phyloP scores from a whole-genome alignment of 2,797 vertebrate genomes.

The Pseudocheirus occidentalis region DNA sequence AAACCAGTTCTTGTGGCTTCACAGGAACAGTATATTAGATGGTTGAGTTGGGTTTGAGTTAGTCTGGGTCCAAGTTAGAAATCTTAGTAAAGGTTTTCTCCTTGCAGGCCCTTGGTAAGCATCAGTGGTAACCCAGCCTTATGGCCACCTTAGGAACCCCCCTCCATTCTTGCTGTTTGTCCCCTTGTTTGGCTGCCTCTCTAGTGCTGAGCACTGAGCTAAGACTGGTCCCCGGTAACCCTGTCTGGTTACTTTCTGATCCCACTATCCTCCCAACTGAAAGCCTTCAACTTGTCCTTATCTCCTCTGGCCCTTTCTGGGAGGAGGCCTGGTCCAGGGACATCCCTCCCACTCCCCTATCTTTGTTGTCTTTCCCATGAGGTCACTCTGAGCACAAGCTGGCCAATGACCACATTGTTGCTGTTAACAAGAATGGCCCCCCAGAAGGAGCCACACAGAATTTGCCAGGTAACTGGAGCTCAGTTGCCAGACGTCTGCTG shows the following conservation, averaged over 20 bases:
- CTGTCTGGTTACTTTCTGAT: neutral
- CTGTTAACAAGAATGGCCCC: constrained; percentile 95
- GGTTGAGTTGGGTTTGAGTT: constrained; percentile 52
- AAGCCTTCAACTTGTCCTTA: neutral
- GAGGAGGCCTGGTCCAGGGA: neutral
- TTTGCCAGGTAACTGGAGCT: constrained; percentile 94
- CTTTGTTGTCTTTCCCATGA: constrained; percentile 86
- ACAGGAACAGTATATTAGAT: neutral
- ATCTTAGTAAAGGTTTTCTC: constrained; percentile 51
- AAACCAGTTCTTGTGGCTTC: constrained; percentile 11
- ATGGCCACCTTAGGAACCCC: neutral
- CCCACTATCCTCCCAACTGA: neutral
- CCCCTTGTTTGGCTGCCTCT: neutral
- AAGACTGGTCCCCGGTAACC: neutral
- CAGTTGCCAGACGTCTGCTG: constrained; percentile 37
- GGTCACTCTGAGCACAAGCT: constrained; percentile 97
- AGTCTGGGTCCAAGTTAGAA: constrained; percentile 26
- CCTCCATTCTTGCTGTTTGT: neutral
- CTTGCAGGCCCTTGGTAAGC: constrained; percentile 34
- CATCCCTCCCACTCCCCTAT: constrained; percentile 65
- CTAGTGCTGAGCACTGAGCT: constrained; percentile 1
- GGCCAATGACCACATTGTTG: constrained; percentile 95
- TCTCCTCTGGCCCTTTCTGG: neutral
- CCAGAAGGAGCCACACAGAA: constrained; percentile 98
- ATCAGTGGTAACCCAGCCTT: neutral